phyloP scores from a whole-genome alignment of 2,888 invertebrate species.

The Eudasyphora cyanicolor region DNA sequence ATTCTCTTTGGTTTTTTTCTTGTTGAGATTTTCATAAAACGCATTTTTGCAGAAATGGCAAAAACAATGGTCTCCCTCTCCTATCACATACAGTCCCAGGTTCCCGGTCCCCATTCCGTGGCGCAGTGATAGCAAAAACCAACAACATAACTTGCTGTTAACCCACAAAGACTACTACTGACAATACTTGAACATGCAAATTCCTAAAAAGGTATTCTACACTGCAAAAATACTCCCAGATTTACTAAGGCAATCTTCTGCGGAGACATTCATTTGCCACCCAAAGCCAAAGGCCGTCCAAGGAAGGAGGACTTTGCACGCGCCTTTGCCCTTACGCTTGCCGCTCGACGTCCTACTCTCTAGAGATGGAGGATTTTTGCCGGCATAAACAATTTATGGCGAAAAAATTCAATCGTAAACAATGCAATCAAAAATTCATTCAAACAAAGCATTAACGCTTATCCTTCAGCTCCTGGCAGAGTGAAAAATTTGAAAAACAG shows the following conservation, averaged over 20 bases:
- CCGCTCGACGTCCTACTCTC: conserved; percentile 17
- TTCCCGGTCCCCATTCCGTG: not conserved
- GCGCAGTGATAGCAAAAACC: conserved; percentile 33
- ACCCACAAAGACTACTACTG: conserved; percentile 54
- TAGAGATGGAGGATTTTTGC: conserved; percentile 66
- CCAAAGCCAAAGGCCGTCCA: conserved; percentile 29
- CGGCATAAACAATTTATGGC: conserved; percentile 74
- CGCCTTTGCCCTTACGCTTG: not conserved
- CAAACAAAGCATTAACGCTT: conserved; percentile 80
- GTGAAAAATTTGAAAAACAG: not conserved
- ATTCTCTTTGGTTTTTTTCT: conserved; percentile 47
- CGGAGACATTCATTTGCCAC: conserved; percentile 48
- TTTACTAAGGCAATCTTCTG: conserved; percentile 48
- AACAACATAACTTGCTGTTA: conserved; percentile 65
- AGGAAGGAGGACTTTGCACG: not conserved
- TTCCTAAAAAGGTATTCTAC: conserved; percentile 61
- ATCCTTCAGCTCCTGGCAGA: conserved; percentile 35
- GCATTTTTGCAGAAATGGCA: conserved; percentile 39
- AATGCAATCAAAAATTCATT: conserved; percentile 81
- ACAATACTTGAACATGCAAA: conserved; percentile 64
- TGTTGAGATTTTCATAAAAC: conserved; percentile 41
- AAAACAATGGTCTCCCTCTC: conserved; percentile 32
- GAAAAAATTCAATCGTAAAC: conserved; percentile 80
- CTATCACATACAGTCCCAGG: conserved; percentile 15
- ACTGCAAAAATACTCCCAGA: conserved; percentile 32